Base-by-base conservation (phyloP, 1,140 invertebrate genomes). In the Oreohelix idahoensis region DNA sequence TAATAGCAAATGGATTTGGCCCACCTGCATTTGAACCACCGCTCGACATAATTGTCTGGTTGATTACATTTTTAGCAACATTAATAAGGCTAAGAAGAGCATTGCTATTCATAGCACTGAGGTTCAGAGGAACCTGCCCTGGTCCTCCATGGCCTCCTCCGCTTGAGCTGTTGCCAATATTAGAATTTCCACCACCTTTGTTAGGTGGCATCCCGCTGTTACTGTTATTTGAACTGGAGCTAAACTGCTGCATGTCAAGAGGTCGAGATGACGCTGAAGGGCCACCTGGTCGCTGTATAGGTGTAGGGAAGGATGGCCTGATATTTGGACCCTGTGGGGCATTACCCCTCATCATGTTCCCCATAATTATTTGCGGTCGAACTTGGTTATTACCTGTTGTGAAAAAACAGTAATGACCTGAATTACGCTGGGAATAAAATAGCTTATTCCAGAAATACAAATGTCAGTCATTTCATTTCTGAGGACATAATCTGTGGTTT, bases 201-300 rank as follows among this genome's bases (percentile, higher is more conserved):
- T 66, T 79, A 0, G 79, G n/a, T 45, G 66, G 79, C 23, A n/a
- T 39, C 29, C 79, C 79, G 45, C 4, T 51, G 36, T 23, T 39
- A 32, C n/a, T 79, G 23, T 23, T 45, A 42, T 69, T 69, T 39
- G 63, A 63, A 71, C 32, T 45, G 38, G 71, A 8, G 23, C 39
- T 20, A 26, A 70, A 71, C n/a, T 80, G 79, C 66, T 80, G 79
- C 53, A 80, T 51, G 49, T 77, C 32, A 23, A 35, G 75, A 71
- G 63, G 36, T 45, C 26, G 2, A 5, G 71, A 32, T 29, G 79
- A 32, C 26, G 74, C 75, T 42, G 84, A 84, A 29, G 79, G 53
- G 36, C 45, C 74, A 0, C 83, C 85, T 76, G 89, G 89, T 71
- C 89, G 84, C 82, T 90, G 89, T 36, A 90, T 90, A 29, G 89